Evolutionary conservation across 2,888 invertebrate species (phyloP).

Genomic region (Apodemia mormo): DNA sequence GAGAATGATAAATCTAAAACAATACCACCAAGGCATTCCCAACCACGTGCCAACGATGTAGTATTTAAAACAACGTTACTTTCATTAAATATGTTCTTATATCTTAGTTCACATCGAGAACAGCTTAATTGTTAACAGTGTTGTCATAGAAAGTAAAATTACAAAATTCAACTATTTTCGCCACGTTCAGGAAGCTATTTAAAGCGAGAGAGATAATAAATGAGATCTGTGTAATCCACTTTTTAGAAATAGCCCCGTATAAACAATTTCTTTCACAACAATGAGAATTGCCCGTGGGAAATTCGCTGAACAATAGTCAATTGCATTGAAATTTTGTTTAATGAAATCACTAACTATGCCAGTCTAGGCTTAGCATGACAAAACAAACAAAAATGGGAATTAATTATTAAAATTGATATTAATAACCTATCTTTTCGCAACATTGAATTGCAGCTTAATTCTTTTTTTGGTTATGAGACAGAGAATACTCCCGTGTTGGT

Average conservation of each 20-base stretch:
- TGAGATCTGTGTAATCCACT: constrained; percentile 13
- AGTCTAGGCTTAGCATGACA: constrained; percentile 5
- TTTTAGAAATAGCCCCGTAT: constrained; percentile 9
- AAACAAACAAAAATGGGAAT: not conserved
- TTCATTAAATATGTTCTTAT: not conserved
- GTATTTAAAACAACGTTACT: no score
- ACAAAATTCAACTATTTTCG: constrained; percentile 4
- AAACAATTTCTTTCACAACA: constrained; percentile 12
- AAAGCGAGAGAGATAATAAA: constrained; percentile 6
- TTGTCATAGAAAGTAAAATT: constrained; percentile 9
- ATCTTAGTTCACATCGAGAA: not conserved
- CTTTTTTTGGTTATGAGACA: no score
- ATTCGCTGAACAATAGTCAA: not conserved
- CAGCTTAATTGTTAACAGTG: not conserved
- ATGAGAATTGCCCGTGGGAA: constrained; percentile 11
- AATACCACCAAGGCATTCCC: no score
- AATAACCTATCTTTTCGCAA: not conserved
- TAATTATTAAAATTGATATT: not conserved
- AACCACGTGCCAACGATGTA: no score
- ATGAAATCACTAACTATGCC: constrained; percentile 16
- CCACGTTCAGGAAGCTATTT: constrained; percentile 12
- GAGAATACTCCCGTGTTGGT: no score
- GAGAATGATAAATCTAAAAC: no score
- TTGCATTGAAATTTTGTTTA: constrained; percentile 12
- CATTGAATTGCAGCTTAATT: not conserved